Percentiles rank a stretch among this genome's conserved stretches.
Conservation (phyloP, 2,113 vertebrate species). For the Panthera uncia region DNA sequence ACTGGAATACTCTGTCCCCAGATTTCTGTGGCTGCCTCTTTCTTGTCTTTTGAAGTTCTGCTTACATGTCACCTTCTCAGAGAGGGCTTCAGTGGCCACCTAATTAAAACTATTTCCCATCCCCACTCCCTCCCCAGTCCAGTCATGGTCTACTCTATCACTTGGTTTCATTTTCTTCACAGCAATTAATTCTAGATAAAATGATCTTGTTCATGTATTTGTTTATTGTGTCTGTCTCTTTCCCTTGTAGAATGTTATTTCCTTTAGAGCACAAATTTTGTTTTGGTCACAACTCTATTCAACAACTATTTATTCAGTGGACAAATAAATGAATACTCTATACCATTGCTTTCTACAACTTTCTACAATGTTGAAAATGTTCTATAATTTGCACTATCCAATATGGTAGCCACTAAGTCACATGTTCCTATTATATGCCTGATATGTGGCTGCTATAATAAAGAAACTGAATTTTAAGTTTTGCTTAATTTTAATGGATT, state of each 20-base stretch:
- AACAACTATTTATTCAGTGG: neutral
- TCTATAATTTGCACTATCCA: neutral
- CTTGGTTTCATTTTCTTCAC: neutral
- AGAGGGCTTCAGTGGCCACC: neutral
- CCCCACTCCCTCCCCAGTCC: neutral
- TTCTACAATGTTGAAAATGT: neutral
- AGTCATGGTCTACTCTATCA: neutral
- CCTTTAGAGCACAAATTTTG: neutral
- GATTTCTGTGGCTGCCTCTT: neutral
- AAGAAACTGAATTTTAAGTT: neutral
- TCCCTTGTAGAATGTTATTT: neutral
- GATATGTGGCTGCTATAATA: neutral
- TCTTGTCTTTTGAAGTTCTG: neutral
- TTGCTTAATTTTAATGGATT: conserved; percentile 6
- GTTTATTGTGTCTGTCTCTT: neutral
- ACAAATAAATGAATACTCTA: neutral
- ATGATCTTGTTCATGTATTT: neutral
- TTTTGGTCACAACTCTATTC: neutral
- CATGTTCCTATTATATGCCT: neutral
- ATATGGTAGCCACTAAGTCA: neutral
- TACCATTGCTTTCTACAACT: no score
- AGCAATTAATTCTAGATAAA: neutral
- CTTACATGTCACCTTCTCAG: neutral
- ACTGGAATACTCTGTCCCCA: neutral
- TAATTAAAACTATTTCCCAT: neutral